Evolutionary conservation across 2,113 vertebrate species (phyloP), one percentile per base, ranked within the genome.

Genomic region (Barbus barbus): DNA sequence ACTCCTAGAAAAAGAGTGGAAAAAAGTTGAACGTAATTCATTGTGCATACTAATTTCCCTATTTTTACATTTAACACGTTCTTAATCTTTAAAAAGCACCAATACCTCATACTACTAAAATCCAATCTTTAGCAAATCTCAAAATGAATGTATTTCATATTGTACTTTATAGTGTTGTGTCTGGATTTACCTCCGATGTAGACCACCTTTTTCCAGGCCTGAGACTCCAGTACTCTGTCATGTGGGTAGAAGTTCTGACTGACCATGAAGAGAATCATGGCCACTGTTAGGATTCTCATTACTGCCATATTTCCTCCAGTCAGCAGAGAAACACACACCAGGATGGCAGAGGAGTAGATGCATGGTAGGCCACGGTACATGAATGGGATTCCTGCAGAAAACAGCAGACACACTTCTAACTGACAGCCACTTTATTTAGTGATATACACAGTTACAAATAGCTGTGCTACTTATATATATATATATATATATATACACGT

Each of bases 191-290:
- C 97, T 93, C 96, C 97, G 0, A 92, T 91, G 0, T 95, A 99
- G 75, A 98, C 93, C 2, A 83, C 77, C 91, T 99, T 99, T 88
- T 99, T 99, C 97, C 97, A 99, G 53, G 90, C 91, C 88, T 99
- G 95, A 0, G 97, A 98, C 89, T 98, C 97, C 87, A 99, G 92
- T 84, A 97, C 94, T 79, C 94, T 93, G 88, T 99, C 97, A 0
- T 97, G 95, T 18, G 97, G 98, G 87, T 99, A 98, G 93, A 93
- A 94, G 67, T 90, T 95, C 24, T 93, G 96, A 84, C 97, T 96
- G 8, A 96, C 92, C 97, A 98, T 99, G 88, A 97, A 97, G 9
- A 96, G 90, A 83, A 96, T 94, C 96, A 97, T 96, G 76, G 95
- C 88, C 12, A 93, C 84, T 0, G 96, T 95, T 0, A 94, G 87